phyloP scores from a whole-genome alignment of 2,113 vertebrate genomes.

The Pteropus alecto region DNA sequence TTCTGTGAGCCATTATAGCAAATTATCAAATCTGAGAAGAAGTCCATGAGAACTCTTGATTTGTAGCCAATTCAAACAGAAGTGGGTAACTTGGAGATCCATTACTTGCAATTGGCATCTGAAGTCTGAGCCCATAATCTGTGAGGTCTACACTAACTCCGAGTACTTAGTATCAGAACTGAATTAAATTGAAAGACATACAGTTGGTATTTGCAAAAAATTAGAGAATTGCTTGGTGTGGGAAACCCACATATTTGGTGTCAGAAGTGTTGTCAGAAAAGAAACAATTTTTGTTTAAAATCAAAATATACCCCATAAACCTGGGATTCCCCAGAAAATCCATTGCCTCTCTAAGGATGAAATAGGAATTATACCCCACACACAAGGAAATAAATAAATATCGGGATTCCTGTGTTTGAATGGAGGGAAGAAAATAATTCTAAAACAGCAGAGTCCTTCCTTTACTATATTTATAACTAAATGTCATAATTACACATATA shows the following conservation, averaged over 20 bases:
- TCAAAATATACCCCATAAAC: neutral
- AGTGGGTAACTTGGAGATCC: neutral
- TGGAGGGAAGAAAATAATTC: neutral
- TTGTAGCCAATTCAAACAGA: neutral
- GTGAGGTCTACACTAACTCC: neutral
- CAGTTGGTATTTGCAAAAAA: neutral
- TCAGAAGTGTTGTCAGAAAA: neutral
- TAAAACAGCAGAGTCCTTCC: neutral
- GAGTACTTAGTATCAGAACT: neutral
- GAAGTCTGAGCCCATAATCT: neutral
- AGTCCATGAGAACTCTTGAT: neutral
- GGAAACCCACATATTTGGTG: neutral
- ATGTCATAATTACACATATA: neutral
- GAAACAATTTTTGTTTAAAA: neutral
- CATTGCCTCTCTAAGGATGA: neutral
- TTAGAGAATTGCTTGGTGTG: neutral
- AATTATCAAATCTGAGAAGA: neutral
- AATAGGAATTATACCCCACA: neutral
- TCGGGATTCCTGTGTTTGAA: neutral
- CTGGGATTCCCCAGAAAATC: neutral
- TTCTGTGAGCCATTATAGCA: neutral
- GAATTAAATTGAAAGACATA: neutral
- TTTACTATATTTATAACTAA: neutral
- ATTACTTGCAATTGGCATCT: neutral
- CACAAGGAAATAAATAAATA: neutral